phyloP scores from a whole-genome alignment of 2,797 vertebrate species.

The Megalops cyprinoides region DNA sequence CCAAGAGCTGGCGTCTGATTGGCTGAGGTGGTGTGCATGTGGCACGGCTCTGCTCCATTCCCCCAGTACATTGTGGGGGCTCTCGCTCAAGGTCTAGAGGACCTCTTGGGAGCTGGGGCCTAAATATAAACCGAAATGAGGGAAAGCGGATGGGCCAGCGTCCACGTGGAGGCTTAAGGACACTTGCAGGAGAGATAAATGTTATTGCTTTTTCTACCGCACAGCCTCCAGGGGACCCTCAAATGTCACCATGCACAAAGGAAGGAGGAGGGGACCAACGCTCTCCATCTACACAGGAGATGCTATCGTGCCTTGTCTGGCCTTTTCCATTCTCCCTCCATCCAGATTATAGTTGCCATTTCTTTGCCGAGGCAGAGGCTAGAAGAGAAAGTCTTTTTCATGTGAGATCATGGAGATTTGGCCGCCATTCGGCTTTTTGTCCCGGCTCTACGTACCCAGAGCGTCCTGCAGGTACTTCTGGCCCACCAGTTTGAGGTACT shows the following conservation, averaged over 20 bases:
- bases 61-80: slow-evolving; percentile 23
- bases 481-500: slow-evolving; percentile 98
- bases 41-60: neutral
- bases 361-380: neutral
- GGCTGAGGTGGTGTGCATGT: neutral
- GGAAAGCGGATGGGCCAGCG: neutral
- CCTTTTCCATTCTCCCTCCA: neutral
- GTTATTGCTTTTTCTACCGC: slow-evolving; percentile 35
- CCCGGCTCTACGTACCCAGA: slow-evolving; percentile 81
- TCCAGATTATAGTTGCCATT: slow-evolving; percentile 31
- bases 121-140: slow-evolving; percentile 40
- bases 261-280: slow-evolving; percentile 21
- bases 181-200: slow-evolving; percentile 34
- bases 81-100: slow-evolving; percentile 24
- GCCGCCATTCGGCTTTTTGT: no score
- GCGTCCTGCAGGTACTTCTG: slow-evolving; percentile 99
- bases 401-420: neutral
- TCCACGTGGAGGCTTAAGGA: slow-evolving; percentile 19
- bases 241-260: slow-evolving; percentile 45
- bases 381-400: slow-evolving; percentile 8
- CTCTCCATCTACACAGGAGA: slow-evolving; percentile 26
- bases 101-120: slow-evolving; percentile 24
- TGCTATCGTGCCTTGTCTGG: slow-evolving; percentile 4
- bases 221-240: slow-evolving; percentile 34
- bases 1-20: neutral